These are phyloP conservation scores for Rhyacophila evoluta DNA, from an alignment of 2,888 invertebrate genomes.

Conservation along the genomic window DNA sequence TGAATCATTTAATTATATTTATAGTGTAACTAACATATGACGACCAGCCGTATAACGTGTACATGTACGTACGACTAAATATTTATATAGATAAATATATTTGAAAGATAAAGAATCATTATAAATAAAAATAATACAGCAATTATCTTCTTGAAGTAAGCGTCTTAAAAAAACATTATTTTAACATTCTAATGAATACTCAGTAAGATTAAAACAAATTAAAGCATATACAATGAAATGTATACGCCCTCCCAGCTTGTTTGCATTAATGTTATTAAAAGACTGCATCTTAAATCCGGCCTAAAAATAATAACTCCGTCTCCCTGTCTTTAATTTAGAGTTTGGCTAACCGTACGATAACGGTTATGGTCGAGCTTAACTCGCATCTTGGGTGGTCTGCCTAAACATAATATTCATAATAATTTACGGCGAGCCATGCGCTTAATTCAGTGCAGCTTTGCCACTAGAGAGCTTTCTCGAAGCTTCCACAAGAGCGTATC, in stretches of 20 bases:
- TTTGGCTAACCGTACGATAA: constrained; percentile 18
- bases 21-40: no score
- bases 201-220: no score
- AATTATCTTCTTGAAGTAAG: no score
- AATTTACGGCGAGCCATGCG: constrained; percentile 33
- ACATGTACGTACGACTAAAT: no score
- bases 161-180: no score
- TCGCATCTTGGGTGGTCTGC: constrained; percentile 35
- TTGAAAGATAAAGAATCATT: no score
- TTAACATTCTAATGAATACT: no score
- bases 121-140: no score
- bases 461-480: background rate
- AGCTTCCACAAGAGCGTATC: background rate
- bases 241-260: background rate
- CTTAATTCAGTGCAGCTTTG: constrained; percentile 39
- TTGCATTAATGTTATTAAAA: background rate
- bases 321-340: constrained; percentile 2
- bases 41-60: no score
- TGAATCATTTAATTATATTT: no score
- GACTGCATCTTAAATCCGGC: background rate
- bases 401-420: constrained; percentile 34
- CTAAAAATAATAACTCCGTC: constrained; percentile 2
- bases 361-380: constrained; percentile 17
- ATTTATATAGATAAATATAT: no score
- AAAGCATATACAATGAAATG: background rate